Evolutionary conservation across 2,888 invertebrate species (phyloP).

Genomic region (Cinara cedri): DNA sequence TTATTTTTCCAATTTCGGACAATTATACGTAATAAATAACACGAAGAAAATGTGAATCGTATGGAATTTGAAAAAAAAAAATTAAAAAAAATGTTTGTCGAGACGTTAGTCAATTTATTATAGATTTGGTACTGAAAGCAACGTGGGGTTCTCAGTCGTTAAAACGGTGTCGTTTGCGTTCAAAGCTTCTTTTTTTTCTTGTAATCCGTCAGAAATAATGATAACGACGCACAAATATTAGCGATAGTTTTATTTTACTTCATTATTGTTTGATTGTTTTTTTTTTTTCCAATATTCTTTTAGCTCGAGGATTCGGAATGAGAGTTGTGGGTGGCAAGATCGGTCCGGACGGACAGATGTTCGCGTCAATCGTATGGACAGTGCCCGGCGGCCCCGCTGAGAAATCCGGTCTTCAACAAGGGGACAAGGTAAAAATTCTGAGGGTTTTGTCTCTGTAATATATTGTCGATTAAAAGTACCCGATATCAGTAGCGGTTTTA

Average conservation of each 20-base stretch:
- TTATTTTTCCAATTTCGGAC: too few relatives aligned
- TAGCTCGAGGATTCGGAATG: constrained; percentile 92
- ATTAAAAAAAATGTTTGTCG: not conserved
- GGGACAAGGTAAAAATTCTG: constrained; percentile 74
- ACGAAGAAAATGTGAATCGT: too few relatives aligned
- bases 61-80: too few relatives aligned
- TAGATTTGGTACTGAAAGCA: not conserved
- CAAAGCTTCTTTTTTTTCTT: constrained; percentile 1
- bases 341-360: constrained; percentile 82
- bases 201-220: constrained; percentile 5
- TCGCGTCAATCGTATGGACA: constrained; percentile 91
- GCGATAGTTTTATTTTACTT: not conserved
- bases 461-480: too few relatives aligned
- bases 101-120: constrained; percentile 2
- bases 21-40: too few relatives aligned
- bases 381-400: constrained; percentile 91
- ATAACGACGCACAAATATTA: not conserved
- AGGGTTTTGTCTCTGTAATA: too few relatives aligned
- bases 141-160: constrained; percentile 7
- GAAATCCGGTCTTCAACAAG: constrained; percentile 84
- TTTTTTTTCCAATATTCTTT: constrained; percentile 60
- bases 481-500: too few relatives aligned
- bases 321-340: constrained; percentile 91
- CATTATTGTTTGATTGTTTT: too few relatives aligned
- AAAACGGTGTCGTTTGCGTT: constrained; percentile 25